Conservation (phyloP, 2,113 vertebrate genomes). For the human (Homo sapiens) region GRCh38 chr4:841501-842000, state of each 20-base stretch:
- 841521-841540: too few species aligned
- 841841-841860: neutral
- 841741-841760: neutral
- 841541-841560: too few species aligned
- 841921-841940: neutral
- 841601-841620: too few species aligned
- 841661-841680: too few species aligned
- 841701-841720: accelerated
- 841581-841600: too few species aligned
- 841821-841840: neutral
- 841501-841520: accelerated
- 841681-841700: too few species aligned
- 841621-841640: too few species aligned
- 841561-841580: accelerated
- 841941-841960: neutral
- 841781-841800: neutral
- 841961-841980: neutral
- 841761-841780: neutral
- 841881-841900: neutral
- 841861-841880: neutral
- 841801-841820: neutral
- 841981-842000: neutral
- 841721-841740: neutral
- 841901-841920: neutral
- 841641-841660: too few species aligned